phyloP scores from a whole-genome alignment of 2,113 vertebrate species.

The Channa argus region DNA sequence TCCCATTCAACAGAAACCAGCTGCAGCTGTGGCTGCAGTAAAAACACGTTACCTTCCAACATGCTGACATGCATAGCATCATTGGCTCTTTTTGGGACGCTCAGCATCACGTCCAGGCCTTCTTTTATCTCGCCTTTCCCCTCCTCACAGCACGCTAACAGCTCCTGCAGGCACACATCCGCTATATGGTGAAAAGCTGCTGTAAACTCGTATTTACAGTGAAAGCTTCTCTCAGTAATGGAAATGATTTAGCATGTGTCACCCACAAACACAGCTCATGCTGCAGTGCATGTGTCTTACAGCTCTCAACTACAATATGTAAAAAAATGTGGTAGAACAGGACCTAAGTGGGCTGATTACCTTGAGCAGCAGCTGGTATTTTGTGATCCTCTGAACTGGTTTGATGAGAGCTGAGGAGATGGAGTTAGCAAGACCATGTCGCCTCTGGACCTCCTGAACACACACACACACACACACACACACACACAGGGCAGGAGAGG shows the following conservation, averaged over 20 bases:
- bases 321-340: no score
- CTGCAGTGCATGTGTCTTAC: no score
- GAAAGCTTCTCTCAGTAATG: no score
- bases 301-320: no score
- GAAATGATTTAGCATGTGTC: no score
- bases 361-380: constrained; percentile 98
- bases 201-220: no score
- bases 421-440: constrained; percentile 94
- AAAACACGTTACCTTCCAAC: constrained; percentile 90
- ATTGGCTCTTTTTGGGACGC: constrained; percentile 97
- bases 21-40: no score
- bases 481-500: not conserved
- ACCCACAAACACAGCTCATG: no score
- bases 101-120: constrained; percentile 98
- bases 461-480: constrained; percentile 30
- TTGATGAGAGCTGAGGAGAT: constrained; percentile 98
- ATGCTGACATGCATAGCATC: constrained; percentile 99
- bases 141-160: constrained; percentile 97
- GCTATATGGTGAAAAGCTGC: no score
- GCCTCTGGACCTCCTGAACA: constrained; percentile 94
- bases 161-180: constrained; percentile 84
- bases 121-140: constrained; percentile 99
- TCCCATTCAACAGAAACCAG: no score
- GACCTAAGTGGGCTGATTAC: constrained; percentile 69
- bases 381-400: constrained; percentile 98